These are phyloP conservation scores for Prietella phreatophila DNA, from an alignment of 2,113 vertebrate genomes.

Conservation along the genomic window DNA sequence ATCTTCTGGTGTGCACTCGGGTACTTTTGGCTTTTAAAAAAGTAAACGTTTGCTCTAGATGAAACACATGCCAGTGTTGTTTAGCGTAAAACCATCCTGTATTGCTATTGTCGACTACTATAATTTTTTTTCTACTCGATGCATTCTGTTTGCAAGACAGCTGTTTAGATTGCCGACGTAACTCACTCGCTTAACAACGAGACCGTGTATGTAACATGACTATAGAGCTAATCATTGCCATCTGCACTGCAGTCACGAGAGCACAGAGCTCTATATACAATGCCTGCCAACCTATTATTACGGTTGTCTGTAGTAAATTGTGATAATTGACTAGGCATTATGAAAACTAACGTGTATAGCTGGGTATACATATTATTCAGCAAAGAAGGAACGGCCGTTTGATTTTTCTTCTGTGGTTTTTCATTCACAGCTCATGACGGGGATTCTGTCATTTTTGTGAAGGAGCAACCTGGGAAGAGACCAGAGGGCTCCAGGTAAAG, in stretches of 20 bases:
- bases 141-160: not conserved
- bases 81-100: not conserved
- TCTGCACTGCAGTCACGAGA: not conserved
- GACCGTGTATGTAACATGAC: not conserved
- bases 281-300: not conserved
- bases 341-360: not conserved
- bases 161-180: not conserved
- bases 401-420: not conserved
- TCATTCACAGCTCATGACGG: constrained; percentile 70
- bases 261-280: not conserved
- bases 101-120: not conserved
- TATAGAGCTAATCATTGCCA: not conserved
- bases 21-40: not conserved
- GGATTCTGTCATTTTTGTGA: constrained; percentile 89
- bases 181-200: not conserved
- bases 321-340: not conserved
- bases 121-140: not conserved
- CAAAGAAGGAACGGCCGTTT: not conserved
- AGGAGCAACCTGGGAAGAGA: constrained; percentile 81
- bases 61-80: not conserved
- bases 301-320: not conserved
- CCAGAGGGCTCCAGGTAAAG: constrained; percentile 77
- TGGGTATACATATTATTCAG: not conserved
- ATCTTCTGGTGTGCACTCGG: constrained; percentile 68
- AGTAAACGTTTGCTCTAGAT: not conserved